Evolutionary conservation across 2,113 vertebrate species (phyloP).

Genomic region (Erythrolamprus reginae): DNA sequence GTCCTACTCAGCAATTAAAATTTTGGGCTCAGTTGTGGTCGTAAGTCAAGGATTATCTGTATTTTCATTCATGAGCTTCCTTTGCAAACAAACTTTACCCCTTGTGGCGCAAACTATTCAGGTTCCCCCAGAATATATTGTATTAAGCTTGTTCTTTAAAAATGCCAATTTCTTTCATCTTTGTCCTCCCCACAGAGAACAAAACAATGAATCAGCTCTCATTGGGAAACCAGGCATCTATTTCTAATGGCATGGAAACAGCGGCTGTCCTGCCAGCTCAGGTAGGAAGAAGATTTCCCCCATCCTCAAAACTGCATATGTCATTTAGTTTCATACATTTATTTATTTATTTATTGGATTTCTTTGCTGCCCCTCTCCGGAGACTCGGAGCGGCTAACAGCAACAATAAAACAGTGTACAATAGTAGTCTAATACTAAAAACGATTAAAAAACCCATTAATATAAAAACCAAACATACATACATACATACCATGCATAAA

Average conservation of each 20-base stretch:
- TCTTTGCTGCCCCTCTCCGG: too few species aligned
- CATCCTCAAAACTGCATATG: background rate
- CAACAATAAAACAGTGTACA: too few species aligned
- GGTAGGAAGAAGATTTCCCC: background rate
- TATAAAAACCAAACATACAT: too few species aligned
- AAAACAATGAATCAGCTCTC: background rate
- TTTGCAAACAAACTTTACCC: background rate
- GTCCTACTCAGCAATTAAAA: too few species aligned
- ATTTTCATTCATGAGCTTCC: background rate
- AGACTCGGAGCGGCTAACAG: too few species aligned
- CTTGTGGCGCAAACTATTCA: background rate
- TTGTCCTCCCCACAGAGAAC: background rate
- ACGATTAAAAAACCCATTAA: too few species aligned
- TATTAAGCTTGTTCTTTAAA: background rate
- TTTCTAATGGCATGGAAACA: background rate
- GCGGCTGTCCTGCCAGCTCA: background rate
- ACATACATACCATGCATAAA: too few species aligned
- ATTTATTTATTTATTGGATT: too few species aligned
- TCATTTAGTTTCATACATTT: too few species aligned
- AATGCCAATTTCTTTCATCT: background rate
- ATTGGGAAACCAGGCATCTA: background rate
- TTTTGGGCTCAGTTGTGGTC: too few species aligned
- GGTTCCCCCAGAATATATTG: background rate
- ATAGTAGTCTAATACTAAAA: too few species aligned
- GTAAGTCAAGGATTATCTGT: too few species aligned